Percentiles rank a stretch among this genome's conserved stretches.
Conservation (phyloP, 2,113 vertebrate genomes). For the Telmatochromis sp. region DNA sequence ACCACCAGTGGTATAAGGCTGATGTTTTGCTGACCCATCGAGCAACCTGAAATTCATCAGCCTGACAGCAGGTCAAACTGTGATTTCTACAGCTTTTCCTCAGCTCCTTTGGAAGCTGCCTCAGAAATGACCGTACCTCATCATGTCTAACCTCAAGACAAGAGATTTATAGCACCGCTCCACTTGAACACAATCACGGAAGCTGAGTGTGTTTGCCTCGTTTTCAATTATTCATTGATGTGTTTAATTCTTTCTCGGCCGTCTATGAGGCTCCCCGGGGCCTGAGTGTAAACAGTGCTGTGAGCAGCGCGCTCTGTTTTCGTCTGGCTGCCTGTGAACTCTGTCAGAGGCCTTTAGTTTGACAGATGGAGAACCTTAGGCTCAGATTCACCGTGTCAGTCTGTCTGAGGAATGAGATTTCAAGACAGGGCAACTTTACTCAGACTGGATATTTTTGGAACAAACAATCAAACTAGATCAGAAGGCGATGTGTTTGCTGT, state of each 20-base stretch:
- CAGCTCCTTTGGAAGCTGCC: neutral
- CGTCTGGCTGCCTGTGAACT: constrained; percentile 17
- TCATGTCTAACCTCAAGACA: neutral
- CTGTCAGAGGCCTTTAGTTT: constrained; percentile 14
- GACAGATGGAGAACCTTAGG: constrained; percentile 34
- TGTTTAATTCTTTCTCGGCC: neutral
- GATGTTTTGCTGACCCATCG: neutral
- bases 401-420: neutral
- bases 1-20: neutral
- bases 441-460: constrained; percentile 5
- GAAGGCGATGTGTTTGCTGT: neutral
- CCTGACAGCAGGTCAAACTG: neutral
- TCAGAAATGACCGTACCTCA: neutral
- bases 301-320: neutral
- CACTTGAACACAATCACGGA: neutral
- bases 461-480: constrained; percentile 9
- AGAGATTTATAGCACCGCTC: neutral
- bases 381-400: neutral
- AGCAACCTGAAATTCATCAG: neutral
- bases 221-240: neutral
- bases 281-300: neutral
- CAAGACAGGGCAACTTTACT: neutral
- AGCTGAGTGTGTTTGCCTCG: neutral
- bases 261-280: neutral
- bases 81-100: neutral